phyloP scores from a whole-genome alignment of 2,113 vertebrate species.

The Myiagra hebetior region DNA sequence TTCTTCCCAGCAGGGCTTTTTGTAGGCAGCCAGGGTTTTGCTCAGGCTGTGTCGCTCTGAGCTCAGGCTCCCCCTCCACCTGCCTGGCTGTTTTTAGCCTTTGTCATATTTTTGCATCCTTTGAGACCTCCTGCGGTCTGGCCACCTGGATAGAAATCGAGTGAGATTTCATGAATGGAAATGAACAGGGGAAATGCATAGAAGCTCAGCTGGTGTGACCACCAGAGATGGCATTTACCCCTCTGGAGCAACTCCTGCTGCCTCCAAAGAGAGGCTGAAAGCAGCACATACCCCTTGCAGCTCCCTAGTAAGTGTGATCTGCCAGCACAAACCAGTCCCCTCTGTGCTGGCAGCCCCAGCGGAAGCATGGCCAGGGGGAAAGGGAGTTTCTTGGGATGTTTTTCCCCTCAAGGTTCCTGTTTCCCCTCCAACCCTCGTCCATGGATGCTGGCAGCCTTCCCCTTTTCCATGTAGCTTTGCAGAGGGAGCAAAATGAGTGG shows the following conservation, averaged over 20 bases:
- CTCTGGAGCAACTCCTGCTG: not conserved
- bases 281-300: not conserved
- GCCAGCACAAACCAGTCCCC: not conserved
- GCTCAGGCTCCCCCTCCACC: not conserved
- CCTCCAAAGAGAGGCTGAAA: not conserved
- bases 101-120: not conserved
- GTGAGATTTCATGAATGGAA: not conserved
- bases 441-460: not conserved
- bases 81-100: not conserved
- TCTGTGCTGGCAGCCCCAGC: accelerated
- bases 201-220: not conserved
- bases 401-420: conserved; percentile 37
- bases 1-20: not conserved
- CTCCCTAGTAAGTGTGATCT: not conserved
- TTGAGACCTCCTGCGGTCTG: not conserved
- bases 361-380: not conserved
- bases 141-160: not conserved
- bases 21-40: not conserved
- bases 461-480: not conserved
- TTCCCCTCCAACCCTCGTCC: not conserved
- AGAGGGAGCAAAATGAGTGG: not conserved
- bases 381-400: conserved; percentile 30
- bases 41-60: not conserved
- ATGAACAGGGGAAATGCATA: not conserved
- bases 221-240: not conserved